A percentile compares a stretch with the other conserved stretches of the same genome.
Evolutionary conservation across 2,888 invertebrate genomes (phyloP).

Genomic region (Cephus runcator): DNA sequence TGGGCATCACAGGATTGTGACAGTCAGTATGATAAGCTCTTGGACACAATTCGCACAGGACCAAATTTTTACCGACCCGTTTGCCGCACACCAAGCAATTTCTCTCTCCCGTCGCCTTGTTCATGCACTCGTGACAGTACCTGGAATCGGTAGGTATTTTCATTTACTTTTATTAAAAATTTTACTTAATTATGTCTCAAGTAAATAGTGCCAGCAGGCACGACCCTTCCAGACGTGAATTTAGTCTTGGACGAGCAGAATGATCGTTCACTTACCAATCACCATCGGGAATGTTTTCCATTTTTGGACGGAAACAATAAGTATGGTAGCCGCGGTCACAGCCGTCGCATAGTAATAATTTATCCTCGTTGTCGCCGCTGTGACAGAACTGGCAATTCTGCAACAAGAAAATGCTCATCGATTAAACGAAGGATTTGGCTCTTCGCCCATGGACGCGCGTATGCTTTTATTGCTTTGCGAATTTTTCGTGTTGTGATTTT

Average conservation of each 20-base stretch:
- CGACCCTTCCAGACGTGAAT: not conserved
- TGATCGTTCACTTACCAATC: slow-evolving; percentile 80
- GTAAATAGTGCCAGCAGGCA: not conserved
- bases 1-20: slow-evolving; percentile 85
- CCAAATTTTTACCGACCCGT: slow-evolving; percentile 75
- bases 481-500: not conserved
- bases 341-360: slow-evolving; percentile 93
- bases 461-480: not conserved
- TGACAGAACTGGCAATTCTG: slow-evolving; percentile 98
- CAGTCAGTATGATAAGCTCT: slow-evolving; percentile 94
- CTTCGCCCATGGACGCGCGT: not conserved
- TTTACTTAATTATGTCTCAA: not conserved
- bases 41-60: slow-evolving; percentile 90
- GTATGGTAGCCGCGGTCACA: slow-evolving; percentile 99
- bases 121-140: slow-evolving; percentile 96
- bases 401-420: slow-evolving; percentile 49
- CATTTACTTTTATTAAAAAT: not conserved
- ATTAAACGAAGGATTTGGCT: not conserved
- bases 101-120: slow-evolving; percentile 91
- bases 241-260: not conserved
- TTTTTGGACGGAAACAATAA: slow-evolving; percentile 96
- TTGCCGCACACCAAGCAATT: slow-evolving; percentile 95
- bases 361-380: slow-evolving; percentile 95
- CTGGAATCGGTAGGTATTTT: slow-evolving; percentile 62
- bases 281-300: slow-evolving; percentile 96